These are phyloP conservation scores for Orestias chungarensis DNA, from an alignment of 2,797 vertebrate genomes.

Conservation along the genomic window DNA sequence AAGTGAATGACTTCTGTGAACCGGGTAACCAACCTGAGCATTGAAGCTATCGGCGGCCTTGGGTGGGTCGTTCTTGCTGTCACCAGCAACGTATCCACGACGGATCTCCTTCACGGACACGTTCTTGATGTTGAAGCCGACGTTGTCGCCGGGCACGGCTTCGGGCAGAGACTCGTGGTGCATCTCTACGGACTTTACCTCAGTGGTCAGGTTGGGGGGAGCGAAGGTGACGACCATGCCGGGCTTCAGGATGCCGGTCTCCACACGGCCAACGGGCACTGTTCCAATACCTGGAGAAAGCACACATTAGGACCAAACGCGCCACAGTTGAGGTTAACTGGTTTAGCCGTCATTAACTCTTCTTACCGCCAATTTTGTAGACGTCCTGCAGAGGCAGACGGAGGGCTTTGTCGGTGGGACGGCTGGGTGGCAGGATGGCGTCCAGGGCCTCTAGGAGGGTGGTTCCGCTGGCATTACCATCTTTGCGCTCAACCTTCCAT, in stretches of 20 bases:
- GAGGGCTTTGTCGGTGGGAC: slow-evolving; percentile 93
- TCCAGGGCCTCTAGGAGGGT: slow-evolving; percentile 93
- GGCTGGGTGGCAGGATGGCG: slow-evolving; percentile 89
- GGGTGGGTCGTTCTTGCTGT: slow-evolving; percentile 84
- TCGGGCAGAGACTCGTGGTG: slow-evolving; percentile 82
- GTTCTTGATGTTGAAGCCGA: slow-evolving; percentile 87
- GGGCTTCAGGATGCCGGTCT: slow-evolving; percentile 82
- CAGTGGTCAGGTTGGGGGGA: slow-evolving; percentile 79
- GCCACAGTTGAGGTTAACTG: background rate
- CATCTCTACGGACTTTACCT: slow-evolving; percentile 87
- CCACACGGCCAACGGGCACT: slow-evolving; percentile 82
- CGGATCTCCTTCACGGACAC: slow-evolving; percentile 85
- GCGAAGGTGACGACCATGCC: slow-evolving; percentile 83
- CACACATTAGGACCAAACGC: background rate
- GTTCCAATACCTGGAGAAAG: slow-evolving; percentile 79
- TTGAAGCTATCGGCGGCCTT: slow-evolving; percentile 75
- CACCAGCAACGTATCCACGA: slow-evolving; percentile 80
- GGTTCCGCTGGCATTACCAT: slow-evolving; percentile 85
- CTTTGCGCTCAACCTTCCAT: slow-evolving; percentile 93
- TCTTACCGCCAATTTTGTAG: slow-evolving; percentile 93
- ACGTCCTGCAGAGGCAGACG: slow-evolving; percentile 95
- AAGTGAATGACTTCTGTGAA: no score
- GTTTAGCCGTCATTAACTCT: no score
- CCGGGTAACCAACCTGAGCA: slow-evolving; percentile 79
- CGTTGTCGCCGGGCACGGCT: slow-evolving; percentile 82